These are phyloP conservation scores for Rhegmatorhina hoffmannsi DNA, from an alignment of 2,113 vertebrate species.

Conservation along the genomic window DNA sequence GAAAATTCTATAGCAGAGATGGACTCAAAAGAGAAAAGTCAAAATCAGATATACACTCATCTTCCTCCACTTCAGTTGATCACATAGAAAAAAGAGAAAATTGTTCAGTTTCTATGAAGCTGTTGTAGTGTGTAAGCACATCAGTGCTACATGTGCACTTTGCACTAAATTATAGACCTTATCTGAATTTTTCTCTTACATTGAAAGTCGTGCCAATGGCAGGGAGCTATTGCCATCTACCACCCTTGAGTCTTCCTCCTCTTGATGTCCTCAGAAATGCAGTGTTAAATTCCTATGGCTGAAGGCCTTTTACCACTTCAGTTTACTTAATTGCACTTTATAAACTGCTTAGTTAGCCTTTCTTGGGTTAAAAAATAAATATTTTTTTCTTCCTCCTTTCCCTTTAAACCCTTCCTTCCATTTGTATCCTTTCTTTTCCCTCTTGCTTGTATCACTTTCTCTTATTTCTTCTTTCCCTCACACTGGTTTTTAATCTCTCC, in stretches of 20 bases:
- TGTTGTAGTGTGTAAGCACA: not conserved
- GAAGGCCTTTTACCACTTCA: not conserved
- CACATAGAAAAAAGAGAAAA: not conserved
- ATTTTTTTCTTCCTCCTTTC: not conserved
- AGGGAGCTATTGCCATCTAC: not conserved
- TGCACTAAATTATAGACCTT: not conserved
- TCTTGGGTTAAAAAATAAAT: not conserved
- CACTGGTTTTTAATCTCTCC: not conserved
- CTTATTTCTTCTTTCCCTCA: not conserved
- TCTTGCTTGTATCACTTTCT: not conserved
- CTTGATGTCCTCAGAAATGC: not conserved
- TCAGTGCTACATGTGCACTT: not conserved
- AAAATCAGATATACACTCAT: not conserved
- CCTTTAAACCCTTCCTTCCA: not conserved
- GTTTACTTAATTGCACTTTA: not conserved
- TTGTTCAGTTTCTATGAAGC: not conserved
- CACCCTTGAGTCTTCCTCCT: not conserved
- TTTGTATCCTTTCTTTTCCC: not conserved
- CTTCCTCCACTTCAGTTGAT: not conserved
- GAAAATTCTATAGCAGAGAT: not conserved
- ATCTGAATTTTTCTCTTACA: not conserved
- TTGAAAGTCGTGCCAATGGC: not conserved
- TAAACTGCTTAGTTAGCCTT: not conserved
- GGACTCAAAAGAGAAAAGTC: not conserved
- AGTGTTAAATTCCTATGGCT: not conserved